Conservation (phyloP, 2,888 invertebrate genomes). For the Drosophila kanekoi region DNA sequence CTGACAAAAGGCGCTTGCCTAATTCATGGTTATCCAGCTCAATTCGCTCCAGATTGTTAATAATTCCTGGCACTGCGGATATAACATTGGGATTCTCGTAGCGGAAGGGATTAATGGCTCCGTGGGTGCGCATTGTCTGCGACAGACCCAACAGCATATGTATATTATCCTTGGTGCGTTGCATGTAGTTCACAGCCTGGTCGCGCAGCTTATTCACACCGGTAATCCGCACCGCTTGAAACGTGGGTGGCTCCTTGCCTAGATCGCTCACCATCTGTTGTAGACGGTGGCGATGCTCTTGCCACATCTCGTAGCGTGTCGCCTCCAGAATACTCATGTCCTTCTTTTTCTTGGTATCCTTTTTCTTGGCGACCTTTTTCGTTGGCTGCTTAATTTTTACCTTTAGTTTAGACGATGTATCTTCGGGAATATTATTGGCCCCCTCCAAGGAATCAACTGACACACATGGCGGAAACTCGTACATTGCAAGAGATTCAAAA, state of each 20-base stretch:
- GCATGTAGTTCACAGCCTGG: slow-evolving; percentile 58
- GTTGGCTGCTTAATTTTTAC: no score
- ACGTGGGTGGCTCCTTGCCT: slow-evolving; percentile 41
- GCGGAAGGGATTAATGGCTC: slow-evolving; percentile 45
- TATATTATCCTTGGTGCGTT: slow-evolving; percentile 59
- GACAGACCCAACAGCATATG: slow-evolving; percentile 42
- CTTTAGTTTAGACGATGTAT: no score
- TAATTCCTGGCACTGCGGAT: slow-evolving; percentile 24
- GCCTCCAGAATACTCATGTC: not conserved
- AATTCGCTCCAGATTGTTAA: slow-evolving; percentile 26
- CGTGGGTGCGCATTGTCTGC: slow-evolving; percentile 44
- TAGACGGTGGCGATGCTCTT: slow-evolving; percentile 56
- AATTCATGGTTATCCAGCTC: slow-evolving; percentile 43
- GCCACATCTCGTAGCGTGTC: slow-evolving; percentile 37
- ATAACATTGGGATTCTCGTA: slow-evolving; percentile 20
- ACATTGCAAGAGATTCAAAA: slow-evolving; percentile 8
- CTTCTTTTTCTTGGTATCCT: not conserved
- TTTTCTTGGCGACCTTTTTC: not conserved
- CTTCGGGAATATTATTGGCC: no score
- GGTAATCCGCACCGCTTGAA: slow-evolving; percentile 55
- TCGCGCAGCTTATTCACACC: slow-evolving; percentile 45
- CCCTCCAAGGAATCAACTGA: not conserved
- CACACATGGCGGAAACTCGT: slow-evolving; percentile 40
- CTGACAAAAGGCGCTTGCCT: slow-evolving; percentile 51
- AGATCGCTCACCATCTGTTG: slow-evolving; percentile 28